Percentiles rank a stretch among this genome's conserved stretches.
These are phyloP conservation scores for Formica selysi DNA, from an alignment of 1,140 invertebrate species.

Conservation along the genomic window DNA sequence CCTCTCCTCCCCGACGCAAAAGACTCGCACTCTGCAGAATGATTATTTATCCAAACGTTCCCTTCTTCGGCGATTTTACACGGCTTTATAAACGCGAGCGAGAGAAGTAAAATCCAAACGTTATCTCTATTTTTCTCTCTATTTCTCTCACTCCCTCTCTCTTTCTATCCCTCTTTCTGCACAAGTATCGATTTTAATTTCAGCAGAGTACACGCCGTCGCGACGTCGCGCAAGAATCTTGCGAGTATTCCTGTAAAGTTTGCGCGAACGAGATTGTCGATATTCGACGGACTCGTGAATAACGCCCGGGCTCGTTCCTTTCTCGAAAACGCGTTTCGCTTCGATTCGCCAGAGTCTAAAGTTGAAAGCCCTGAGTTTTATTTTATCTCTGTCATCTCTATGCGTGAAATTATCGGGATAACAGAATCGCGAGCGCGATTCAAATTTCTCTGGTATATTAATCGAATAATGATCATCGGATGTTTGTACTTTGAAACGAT, in stretches of 20 bases:
- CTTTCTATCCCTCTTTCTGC: neutral
- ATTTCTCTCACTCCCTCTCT: neutral
- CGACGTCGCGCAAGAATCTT: slow-evolving; percentile 50
- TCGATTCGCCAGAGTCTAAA: slow-evolving; percentile 5
- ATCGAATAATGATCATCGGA: slow-evolving; percentile 54
- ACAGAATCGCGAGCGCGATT: slow-evolving; percentile 25
- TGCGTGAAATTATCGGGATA: slow-evolving; percentile 44
- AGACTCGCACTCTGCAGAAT: slow-evolving; percentile 60
- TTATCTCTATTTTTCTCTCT: slow-evolving; percentile 47
- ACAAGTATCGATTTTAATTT: slow-evolving; percentile 62
- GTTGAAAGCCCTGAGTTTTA: slow-evolving; percentile 23
- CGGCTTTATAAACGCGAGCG: slow-evolving; percentile 46
- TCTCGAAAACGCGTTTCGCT: neutral
- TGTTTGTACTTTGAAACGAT: slow-evolving; percentile 59
- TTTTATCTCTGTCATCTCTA: neutral
- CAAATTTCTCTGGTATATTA: slow-evolving; percentile 55
- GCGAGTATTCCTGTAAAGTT: slow-evolving; percentile 54
- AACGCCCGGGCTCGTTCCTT: slow-evolving; percentile 1
- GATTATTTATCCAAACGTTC: slow-evolving; percentile 63
- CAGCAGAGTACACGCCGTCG: slow-evolving; percentile 55
- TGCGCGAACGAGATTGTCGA: slow-evolving; percentile 56
- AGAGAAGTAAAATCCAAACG: slow-evolving; percentile 47
- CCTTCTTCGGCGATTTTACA: slow-evolving; percentile 61
- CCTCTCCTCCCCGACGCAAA: neutral
- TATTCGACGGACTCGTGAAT: slow-evolving; percentile 52